A percentile compares a stretch with the other conserved stretches of the same genome.
These are phyloP conservation scores for Sympetrum striolatum DNA, from an alignment of 2,888 invertebrate genomes.

Conservation along the genomic window DNA sequence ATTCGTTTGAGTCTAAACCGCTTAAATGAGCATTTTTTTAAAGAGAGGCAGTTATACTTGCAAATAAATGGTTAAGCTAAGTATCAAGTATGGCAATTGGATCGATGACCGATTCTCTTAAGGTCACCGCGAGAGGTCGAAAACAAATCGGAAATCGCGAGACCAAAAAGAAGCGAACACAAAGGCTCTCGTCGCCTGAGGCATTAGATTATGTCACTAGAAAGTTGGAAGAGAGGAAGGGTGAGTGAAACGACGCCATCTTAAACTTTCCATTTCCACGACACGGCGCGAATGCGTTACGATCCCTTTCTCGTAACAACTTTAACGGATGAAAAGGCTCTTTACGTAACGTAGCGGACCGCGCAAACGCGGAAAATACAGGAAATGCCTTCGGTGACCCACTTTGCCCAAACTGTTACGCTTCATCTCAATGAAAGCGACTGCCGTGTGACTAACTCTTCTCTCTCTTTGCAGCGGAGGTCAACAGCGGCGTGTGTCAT, in stretches of 20 bases:
- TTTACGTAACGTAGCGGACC: neutral
- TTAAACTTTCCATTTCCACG: neutral
- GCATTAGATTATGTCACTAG: neutral
- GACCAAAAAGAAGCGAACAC: too few species aligned
- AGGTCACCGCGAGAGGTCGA: too few species aligned
- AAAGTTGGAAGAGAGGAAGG: neutral
- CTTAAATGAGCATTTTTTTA: too few species aligned
- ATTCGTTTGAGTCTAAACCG: too few species aligned
- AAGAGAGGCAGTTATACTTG: too few species aligned
- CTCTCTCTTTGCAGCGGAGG: conserved; percentile 74
- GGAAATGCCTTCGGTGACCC: neutral
- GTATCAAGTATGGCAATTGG: too few species aligned
- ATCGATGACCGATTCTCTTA: too few species aligned
- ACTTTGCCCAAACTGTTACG: neutral
- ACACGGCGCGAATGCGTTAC: neutral
- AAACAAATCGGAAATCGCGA: too few species aligned
- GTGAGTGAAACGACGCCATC: neutral
- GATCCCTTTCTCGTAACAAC: neutral
- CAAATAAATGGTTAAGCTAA: too few species aligned
- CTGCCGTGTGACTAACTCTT: conserved; percentile 54
- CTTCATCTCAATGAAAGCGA: conserved; percentile 1
- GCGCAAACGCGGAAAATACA: neutral
- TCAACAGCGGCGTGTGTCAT: conserved; percentile 88
- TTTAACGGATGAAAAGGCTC: neutral
- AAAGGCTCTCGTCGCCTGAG: neutral